Evolutionary conservation across 92 coral and sea anemone genomes (phyloP), one percentile per base, ranked within the genome.

Genomic region (Porites rus): DNA sequence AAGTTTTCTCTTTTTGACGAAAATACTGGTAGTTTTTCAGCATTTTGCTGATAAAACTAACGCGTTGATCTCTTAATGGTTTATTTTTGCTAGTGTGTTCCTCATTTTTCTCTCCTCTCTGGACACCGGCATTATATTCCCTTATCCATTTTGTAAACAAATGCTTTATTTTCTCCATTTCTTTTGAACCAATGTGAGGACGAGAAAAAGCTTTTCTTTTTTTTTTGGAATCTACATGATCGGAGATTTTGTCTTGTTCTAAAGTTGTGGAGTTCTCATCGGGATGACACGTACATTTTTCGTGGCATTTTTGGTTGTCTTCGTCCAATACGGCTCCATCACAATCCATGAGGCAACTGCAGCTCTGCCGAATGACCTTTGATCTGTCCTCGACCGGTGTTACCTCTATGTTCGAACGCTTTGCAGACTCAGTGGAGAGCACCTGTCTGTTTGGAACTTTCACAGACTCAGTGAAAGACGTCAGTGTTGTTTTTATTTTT

Each of bases 311-410:
- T 53, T 67, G 58, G 18, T 38, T 74, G 8, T 86, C 84, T 68
- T 20, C 63, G 19, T 24, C 62, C 11, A 63, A 20, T 56, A 64
- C 63, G 12, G 72, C 22, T 18, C 90, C 91, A 72, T 51, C 79
- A 46, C 98, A 94, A 66, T 92, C 93, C 96, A 94, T 67, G 16
- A 84, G 75, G 46, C 98, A 94, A 58, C 90, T 84, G 71, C 98
- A 94, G 52, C 94, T 92, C 68, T 93, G 91, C 53, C 90, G 79
- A 73, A 61, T 19, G 72, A 83, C 73, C 64, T 83, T 83, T 61
- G 87, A 21, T 52, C 87, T 73, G 16, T 74, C 73, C 1, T 64
- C 46, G 73, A 54, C 51, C 2, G 87, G 72, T 50, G 54, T 74
- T 16, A 74, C 21, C 16, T 72, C 69, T 63, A 74, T 51, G 22